Base-by-base conservation (phyloP, 2,797 vertebrate species). In the Bovichtus diacanthus region DNA sequence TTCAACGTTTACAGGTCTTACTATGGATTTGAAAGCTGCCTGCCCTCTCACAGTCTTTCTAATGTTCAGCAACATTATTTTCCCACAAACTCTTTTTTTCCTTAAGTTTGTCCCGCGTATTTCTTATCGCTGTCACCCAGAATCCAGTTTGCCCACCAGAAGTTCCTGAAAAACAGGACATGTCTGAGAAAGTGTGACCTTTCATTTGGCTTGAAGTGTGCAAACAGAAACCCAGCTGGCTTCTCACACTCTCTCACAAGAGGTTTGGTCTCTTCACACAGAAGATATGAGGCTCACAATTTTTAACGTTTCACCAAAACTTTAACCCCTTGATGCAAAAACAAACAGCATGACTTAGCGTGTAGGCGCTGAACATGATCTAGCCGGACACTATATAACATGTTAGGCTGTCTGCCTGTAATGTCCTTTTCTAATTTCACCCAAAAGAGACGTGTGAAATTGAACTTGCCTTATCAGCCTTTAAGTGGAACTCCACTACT, bases 131-230 rank as follows among this genome's bases (percentile, higher is more conserved):
- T 15, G 41, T 72, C 58, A 31, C 1, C 49, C 29, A 39, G 36
- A 55, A 23, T 54, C 3, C 39, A 54, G 18, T 50, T 46, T 18
- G 47, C 25, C 43, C 9, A 53, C 56, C 27, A 58, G 31, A 61
- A 39, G 36, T 41, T 56, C 23, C 41, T 70, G 25, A 21, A 60
- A 65, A 78, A 41, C 25, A 49, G 62, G 43, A 31, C 31, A 39
- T 13, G 29, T 70, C 47, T 64, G 69, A 76, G 66, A 76, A 82
- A 74, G 13, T 23, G 7, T 29, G 66, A 46, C 51, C 46, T 62
- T 67, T 78, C 4, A 12, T 56, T 72, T 70, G 51, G 78, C 18
- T 47, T 54, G 6, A 46, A 63, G n/a, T 75, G 70, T 66, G 36
- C 51, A 83, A 67, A 67, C 62, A 51, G 76, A 25, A 56, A 64